Evolutionary conservation across 2,888 invertebrate species (phyloP).

Genomic region (Allolobophora icterica): DNA sequence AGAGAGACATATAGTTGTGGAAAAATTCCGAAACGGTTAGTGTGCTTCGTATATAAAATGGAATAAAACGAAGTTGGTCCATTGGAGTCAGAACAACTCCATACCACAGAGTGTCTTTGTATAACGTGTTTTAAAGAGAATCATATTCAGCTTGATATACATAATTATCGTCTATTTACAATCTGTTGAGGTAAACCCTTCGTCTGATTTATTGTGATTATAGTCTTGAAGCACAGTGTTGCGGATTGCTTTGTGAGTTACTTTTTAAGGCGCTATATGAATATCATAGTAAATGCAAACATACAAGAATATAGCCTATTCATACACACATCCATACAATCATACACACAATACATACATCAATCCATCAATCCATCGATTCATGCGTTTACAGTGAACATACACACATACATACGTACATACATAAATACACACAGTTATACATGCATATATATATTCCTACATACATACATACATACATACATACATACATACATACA

Average conservation of each 20-base stretch:
- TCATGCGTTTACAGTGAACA: too few relatives aligned
- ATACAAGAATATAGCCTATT: too few relatives aligned
- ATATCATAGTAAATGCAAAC: too few relatives aligned
- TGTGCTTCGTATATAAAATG: not conserved
- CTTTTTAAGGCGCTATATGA: too few relatives aligned
- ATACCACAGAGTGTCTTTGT: not conserved
- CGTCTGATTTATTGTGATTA: not conserved
- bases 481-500: conserved; percentile 24
- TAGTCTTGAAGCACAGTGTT: not conserved
- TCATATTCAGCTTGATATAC: not conserved
- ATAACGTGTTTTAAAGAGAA: not conserved
- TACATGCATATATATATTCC: too few relatives aligned
- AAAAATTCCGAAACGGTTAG: not conserved
- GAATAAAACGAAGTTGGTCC: too few relatives aligned
- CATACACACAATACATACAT: too few relatives aligned
- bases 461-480: conserved; percentile 26
- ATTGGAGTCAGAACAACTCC: not conserved
- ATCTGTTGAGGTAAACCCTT: not conserved
- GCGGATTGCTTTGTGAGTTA: too few relatives aligned
- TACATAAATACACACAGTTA: conserved; percentile 20
- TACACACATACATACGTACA: not conserved
- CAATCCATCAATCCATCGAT: too few relatives aligned
- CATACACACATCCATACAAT: too few relatives aligned
- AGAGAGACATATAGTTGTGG: not conserved
- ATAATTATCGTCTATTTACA: not conserved